Base-by-base conservation (phyloP, 2,888 invertebrate genomes). In the Harpagoxenus sublaevis region DNA sequence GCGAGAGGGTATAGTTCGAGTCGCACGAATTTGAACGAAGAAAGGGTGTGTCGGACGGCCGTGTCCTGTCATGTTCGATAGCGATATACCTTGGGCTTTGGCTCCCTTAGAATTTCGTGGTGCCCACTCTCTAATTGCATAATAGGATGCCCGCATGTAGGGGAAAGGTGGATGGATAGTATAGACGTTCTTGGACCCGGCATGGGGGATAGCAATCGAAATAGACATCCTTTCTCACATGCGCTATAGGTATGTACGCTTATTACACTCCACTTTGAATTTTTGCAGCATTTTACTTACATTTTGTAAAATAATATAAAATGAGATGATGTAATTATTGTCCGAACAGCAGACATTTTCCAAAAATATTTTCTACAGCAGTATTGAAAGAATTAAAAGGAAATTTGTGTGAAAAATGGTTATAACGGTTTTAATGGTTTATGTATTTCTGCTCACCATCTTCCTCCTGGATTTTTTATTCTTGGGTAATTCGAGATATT, bases 1-100 rank as follows among this genome's bases (percentile, higher is more conserved):
- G 86, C 83, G 86, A 85, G 84, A 88, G 88, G 88, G 89, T 88
- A 90, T 88, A 90, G 89, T 90, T 87, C 90, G 87, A 88, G 86
- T 91, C 89, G 88, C 92, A 92, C 90, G 93, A 93, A 90, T 94
- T 92, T 91, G 94, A 94, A 95, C 95, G 94, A 95, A 94, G 95
- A 95, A 94, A 95, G 95, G 95, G 95, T 95, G 95, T 95, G 95
- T 94, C 95, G 94, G 94, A 92, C 93, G 93, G 93, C 91, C 94
- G 92, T 95, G 95, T 95, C 93, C 95, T 94, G 94, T 94, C 95
- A 93, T 94, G 94, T 94, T 94, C 94, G 94, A 94, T 94, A 94
- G 93, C 94, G 93, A 93, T 94, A 93, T 94, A 94, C 94, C 94
- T 93, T 92, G 92, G 89, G 91, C 90, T 92, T 90, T 88, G 90